phyloP scores from a whole-genome alignment of 35 echinoderm and acorn worm genomes.

The Lytechinus pictus region DNA sequence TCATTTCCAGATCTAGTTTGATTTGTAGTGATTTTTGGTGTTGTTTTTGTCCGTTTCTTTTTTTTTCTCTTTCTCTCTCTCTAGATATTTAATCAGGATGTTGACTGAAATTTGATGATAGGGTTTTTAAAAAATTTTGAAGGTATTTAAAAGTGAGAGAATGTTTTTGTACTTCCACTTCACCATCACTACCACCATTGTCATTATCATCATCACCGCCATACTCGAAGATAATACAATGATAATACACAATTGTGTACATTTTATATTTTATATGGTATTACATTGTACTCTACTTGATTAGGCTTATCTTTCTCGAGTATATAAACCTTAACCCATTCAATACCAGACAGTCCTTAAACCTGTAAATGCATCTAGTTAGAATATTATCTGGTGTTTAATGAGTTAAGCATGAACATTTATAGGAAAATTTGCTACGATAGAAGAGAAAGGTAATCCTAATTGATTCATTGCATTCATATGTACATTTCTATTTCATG shows the following conservation, averaged over 20 bases:
- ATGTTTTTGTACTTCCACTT: not conserved
- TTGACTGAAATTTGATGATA: not conserved
- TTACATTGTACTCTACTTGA: constrained; percentile 22
- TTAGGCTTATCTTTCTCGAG: constrained; percentile 21
- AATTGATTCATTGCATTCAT: constrained; percentile 18
- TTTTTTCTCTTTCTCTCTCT: not conserved
- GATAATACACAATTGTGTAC: constrained; percentile 37
- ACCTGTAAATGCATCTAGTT: not conserved
- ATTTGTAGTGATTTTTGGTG: constrained; percentile 8
- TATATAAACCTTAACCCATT: not conserved
- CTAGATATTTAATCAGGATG: not conserved
- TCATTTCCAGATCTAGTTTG: not conserved
- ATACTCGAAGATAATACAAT: constrained; percentile 20
- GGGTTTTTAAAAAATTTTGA: constrained; percentile 12
- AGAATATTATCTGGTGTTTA: not conserved
- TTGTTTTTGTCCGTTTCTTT: not conserved
- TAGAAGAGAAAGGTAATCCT: constrained; percentile 22
- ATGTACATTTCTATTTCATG: constrained; percentile 20
- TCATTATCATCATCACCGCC: not conserved
- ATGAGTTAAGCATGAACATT: not conserved
- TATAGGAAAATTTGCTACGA: not conserved
- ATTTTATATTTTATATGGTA: constrained; percentile 48
- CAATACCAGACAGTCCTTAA: not conserved
- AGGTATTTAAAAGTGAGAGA: constrained; percentile 3
- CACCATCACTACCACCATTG: not conserved